Conservation (phyloP, 2,113 vertebrate genomes). For the Macroglossus sobrinus region DNA sequence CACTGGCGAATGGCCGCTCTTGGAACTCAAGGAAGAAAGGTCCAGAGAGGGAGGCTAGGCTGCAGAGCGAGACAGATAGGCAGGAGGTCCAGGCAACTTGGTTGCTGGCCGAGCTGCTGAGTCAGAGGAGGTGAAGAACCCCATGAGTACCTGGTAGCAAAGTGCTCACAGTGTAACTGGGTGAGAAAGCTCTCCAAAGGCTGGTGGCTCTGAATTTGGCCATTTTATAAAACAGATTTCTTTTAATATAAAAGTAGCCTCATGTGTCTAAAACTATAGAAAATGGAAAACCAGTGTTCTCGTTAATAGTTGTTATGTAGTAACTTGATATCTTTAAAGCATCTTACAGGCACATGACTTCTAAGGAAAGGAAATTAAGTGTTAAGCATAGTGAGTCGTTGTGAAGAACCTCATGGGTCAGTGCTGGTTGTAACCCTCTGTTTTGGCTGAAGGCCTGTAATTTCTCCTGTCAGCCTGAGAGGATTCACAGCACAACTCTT, state of each 20-base stretch:
- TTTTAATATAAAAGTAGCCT: not conserved
- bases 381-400: not conserved
- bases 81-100: not conserved
- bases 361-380: not conserved
- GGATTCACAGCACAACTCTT: not conserved
- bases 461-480: not conserved
- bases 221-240: not conserved
- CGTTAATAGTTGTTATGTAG: not conserved
- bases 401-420: not conserved
- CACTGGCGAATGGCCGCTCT: not conserved
- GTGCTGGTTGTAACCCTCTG: not conserved
- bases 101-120: accelerated
- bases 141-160: accelerated
- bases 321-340: not conserved
- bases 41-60: not conserved
- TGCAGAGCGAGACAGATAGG: not conserved
- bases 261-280: not conserved
- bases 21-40: not conserved
- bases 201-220: not conserved
- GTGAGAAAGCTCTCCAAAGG: not conserved
- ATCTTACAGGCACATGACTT: not conserved
- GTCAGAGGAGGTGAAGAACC: not conserved
- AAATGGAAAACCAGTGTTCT: not conserved
- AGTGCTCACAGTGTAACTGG: accelerated
- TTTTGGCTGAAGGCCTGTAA: not conserved